phyloP scores from a whole-genome alignment of 2,797 vertebrate genomes.

The Thamnophis elegans region DNA sequence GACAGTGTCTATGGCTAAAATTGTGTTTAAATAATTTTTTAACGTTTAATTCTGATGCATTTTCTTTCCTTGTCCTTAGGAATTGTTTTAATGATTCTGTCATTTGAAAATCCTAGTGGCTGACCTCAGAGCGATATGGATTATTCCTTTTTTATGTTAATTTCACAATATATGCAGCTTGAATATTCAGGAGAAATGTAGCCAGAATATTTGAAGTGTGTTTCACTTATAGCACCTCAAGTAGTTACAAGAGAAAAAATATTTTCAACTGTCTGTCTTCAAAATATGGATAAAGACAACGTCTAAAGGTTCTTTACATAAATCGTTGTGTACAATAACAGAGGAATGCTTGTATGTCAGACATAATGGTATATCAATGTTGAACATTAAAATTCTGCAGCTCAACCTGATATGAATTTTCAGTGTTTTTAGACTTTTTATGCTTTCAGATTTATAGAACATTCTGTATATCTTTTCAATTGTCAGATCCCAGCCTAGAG shows the following conservation, averaged over 20 bases:
- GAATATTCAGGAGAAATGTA: slow-evolving; percentile 41
- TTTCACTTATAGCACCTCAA: slow-evolving; percentile 38
- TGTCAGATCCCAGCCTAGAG: neutral
- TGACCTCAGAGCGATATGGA: slow-evolving; percentile 46
- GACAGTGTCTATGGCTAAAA: slow-evolving; percentile 27
- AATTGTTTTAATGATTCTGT: slow-evolving; percentile 57
- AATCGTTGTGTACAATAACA: slow-evolving; percentile 12
- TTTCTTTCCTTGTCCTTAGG: slow-evolving; percentile 45
- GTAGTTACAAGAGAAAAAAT: neutral
- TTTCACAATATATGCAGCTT: slow-evolving; percentile 45
- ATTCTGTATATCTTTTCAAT: neutral
- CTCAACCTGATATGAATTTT: neutral
- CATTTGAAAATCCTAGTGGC: slow-evolving; percentile 41
- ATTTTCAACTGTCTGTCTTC: neutral
- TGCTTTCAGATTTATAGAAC: slow-evolving; percentile 13
- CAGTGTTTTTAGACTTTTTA: slow-evolving; percentile 4
- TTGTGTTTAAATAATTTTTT: slow-evolving; percentile 35
- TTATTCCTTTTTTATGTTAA: slow-evolving; percentile 20
- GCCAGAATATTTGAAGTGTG: slow-evolving; percentile 43
- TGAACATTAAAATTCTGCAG: neutral
- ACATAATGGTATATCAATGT: neutral
- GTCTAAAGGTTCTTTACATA: neutral
- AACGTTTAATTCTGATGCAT: slow-evolving; percentile 49
- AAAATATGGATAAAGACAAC: neutral
- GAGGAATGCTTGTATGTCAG: neutral